Conservation (phyloP, 2,888 invertebrate species). For the Unio delphinus region DNA sequence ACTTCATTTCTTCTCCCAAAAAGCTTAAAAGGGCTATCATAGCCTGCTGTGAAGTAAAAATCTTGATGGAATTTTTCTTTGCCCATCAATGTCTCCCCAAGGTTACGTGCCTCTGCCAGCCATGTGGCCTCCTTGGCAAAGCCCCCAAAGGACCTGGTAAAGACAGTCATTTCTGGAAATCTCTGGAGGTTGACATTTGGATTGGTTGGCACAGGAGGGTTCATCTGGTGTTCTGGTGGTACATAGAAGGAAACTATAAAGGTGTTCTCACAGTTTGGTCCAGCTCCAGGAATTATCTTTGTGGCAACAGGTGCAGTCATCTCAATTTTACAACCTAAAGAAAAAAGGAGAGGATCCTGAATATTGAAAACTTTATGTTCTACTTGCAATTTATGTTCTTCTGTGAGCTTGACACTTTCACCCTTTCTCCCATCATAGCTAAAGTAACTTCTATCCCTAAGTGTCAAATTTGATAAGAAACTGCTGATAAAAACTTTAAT, state of each 20-base stretch:
- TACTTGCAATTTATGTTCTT: no score
- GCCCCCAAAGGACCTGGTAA: conserved; percentile 49
- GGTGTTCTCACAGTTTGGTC: conserved; percentile 56
- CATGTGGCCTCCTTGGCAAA: conserved; percentile 49
- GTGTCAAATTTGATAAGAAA: no score
- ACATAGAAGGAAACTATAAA: conserved; percentile 61
- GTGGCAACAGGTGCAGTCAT: conserved; percentile 64
- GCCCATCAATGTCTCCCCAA: conserved; percentile 32
- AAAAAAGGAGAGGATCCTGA: not conserved
- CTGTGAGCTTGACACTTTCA: no score
- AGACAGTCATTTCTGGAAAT: conserved; percentile 41
- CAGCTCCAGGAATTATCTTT: conserved; percentile 50
- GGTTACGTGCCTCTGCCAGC: conserved; percentile 36
- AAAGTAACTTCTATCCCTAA: no score
- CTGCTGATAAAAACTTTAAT: no score
- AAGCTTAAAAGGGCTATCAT: conserved; percentile 68
- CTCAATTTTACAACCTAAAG: conserved; percentile 50
- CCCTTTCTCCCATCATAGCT: no score
- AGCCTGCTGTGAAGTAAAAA: conserved; percentile 65
- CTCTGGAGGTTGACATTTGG: conserved; percentile 45
- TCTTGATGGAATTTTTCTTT: conserved; percentile 24
- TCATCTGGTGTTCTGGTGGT: conserved; percentile 38
- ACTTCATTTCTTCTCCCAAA: conserved; percentile 68
- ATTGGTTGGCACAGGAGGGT: conserved; percentile 48
- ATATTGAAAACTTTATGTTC: no score